phyloP scores from a whole-genome alignment of 1,140 invertebrate species.

The Eufriesea mexicana region DNA sequence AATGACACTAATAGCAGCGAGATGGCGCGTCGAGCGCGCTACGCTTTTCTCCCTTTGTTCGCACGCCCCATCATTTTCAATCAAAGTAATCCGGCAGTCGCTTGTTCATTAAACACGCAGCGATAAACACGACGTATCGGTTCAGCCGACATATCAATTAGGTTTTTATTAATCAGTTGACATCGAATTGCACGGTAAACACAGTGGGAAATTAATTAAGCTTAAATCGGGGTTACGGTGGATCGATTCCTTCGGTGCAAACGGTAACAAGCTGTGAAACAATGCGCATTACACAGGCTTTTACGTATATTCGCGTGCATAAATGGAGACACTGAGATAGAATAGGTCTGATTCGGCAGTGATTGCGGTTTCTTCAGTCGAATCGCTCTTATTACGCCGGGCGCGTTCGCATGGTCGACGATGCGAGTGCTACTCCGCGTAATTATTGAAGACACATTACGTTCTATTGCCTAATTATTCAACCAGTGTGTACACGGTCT shows the following conservation, averaged over 20 bases:
- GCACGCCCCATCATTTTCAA: background rate
- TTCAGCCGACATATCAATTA: conserved; percentile 19
- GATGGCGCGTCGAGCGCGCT: background rate
- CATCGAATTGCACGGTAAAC: conserved; percentile 23
- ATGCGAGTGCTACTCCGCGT: background rate
- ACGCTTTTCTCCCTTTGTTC: background rate
- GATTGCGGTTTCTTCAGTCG: conserved; percentile 2
- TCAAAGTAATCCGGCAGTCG: conserved; percentile 12
- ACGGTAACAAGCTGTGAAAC: conserved; percentile 40
- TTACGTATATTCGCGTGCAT: background rate
- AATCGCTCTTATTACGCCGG: conserved; percentile 27
- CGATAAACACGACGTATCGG: conserved; percentile 5
- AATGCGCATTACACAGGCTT: conserved; percentile 17
- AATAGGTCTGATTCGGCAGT: background rate
- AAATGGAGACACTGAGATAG: background rate
- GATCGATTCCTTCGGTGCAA: background rate
- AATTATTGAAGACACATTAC: conserved; percentile 40
- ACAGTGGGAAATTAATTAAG: conserved; percentile 37
- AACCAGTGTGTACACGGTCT: background rate
- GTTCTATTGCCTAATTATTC: conserved; percentile 32
- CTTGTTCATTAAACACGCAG: conserved; percentile 6
- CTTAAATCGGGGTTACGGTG: conserved; percentile 2
- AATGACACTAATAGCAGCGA: background rate
- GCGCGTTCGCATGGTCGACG: background rate
- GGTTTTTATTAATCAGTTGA: conserved; percentile 34